Evolutionary conservation across 1,140 invertebrate species (phyloP).

Genomic region (Eriosoma lanigerum): DNA sequence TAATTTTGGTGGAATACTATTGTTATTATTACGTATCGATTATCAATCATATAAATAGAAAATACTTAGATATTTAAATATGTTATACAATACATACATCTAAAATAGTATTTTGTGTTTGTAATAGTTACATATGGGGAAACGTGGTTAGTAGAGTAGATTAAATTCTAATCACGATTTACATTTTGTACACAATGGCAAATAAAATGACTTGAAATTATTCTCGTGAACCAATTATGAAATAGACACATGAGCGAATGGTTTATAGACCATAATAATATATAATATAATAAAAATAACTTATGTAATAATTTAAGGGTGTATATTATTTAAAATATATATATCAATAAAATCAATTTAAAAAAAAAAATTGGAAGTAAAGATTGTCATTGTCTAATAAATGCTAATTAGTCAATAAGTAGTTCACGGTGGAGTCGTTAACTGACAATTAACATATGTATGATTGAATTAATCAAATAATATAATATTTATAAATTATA

Average conservation of each 20-base stretch:
- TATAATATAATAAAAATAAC: too few species aligned
- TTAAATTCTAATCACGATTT: constrained; percentile 32
- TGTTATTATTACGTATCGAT: neutral
- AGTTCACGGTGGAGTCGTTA: too few species aligned
- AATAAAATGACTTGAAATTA: constrained; percentile 17
- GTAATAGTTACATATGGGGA: neutral
- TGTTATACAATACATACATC: neutral
- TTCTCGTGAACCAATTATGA: constrained; percentile 21
- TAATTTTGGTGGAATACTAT: constrained; percentile 30
- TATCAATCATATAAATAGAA: neutral
- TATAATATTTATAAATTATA: too few species aligned
- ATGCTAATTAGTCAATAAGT: too few species aligned
- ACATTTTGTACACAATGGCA: constrained; percentile 26
- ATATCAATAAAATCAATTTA: too few species aligned
- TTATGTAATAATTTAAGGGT: too few species aligned
- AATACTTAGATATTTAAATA: constrained; percentile 22
- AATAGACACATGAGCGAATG: neutral
- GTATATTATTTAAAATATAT: too few species aligned
- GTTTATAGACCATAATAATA: too few species aligned
- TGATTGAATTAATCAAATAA: too few species aligned
- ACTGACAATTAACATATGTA: too few species aligned
- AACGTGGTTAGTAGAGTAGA: neutral
- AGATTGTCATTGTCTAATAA: too few species aligned
- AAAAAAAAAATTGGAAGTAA: too few species aligned
- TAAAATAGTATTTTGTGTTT: neutral